Evolutionary conservation across 2,888 invertebrate genomes (phyloP), one percentile per base, ranked within the genome.

Genomic region (Germaria angustata): DNA sequence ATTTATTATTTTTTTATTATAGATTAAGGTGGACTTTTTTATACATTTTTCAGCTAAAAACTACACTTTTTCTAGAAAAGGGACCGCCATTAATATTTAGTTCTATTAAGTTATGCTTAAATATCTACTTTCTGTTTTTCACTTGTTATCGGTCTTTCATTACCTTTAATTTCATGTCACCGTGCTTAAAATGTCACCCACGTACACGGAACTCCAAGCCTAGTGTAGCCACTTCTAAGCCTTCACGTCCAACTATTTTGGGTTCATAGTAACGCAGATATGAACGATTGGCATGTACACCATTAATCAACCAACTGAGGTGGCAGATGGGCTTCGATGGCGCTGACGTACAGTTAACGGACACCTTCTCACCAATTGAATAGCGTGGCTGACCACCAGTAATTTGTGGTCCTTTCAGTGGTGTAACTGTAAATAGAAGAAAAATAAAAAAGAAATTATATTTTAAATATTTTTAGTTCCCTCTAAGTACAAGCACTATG

Each of bases 261-360:
- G 92, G 92, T 84, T 92, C 92, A 39, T 93, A 93, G 34, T 93
- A 92, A 13, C 91, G 90, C 79, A 94, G 89, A 6, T 93, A 92
- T 4, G 89, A 88, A 2, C 92, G 86, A 36, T 94, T 93, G 36
- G 94, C 94, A 86, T 95, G 95, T 89, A 96, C 95, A 28, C 96
- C 96, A 91, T 97, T 97, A 91, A 97, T 95, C 92, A 95, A 95
- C 97, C 97, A 97, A 86, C 95, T 94, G 73, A 97, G 93, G 88
- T 94, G 94, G 77, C 96, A 96, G 13, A 96, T 95, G 6, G 97
- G 97, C 87, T 95, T 94, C 53, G 96, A 96, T 85, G 94, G 93
- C 15, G 95, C 95, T 41, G 96, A 96, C 6, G 96, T 96, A 92
- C 97, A 97, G 92, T 96, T 96, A 85, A 96, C 95, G 84, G 94